These are phyloP conservation scores for Datnioides undecimradiatus DNA, from an alignment of 2,113 vertebrate species.

Conservation along the genomic window DNA sequence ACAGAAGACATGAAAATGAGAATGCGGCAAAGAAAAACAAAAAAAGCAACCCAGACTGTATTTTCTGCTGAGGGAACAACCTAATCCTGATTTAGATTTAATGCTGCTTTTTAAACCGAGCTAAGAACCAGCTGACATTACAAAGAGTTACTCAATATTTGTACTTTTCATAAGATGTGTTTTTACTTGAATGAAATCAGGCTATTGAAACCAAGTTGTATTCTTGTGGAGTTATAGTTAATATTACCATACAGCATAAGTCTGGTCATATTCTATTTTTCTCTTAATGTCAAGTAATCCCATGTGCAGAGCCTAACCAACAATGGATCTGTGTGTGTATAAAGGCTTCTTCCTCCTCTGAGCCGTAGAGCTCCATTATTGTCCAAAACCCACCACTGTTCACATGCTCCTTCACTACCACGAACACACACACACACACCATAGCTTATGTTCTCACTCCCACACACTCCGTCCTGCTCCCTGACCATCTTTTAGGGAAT, in stretches of 20 bases:
- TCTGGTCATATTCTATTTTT: background rate
- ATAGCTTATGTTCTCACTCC: too few relatives aligned
- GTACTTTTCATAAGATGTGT: background rate
- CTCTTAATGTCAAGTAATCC: background rate
- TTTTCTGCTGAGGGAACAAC: background rate
- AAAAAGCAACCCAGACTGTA: conserved; percentile 35
- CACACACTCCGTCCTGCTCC: too few relatives aligned
- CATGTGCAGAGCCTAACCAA: background rate
- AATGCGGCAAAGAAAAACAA: conserved; percentile 71
- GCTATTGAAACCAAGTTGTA: background rate
- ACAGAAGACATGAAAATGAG: conserved; percentile 52
- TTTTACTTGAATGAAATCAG: background rate
- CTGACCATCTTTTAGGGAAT: background rate
- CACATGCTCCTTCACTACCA: too few relatives aligned
- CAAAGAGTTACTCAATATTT: background rate
- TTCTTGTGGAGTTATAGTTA: background rate
- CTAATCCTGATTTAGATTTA: background rate
- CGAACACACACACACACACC: too few relatives aligned
- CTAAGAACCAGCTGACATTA: background rate
- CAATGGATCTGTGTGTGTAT: background rate
- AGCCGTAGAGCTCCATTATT: background rate
- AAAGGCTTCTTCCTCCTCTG: background rate
- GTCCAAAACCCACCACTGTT: background rate
- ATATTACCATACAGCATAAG: background rate
- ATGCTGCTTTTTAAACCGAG: background rate